A percentile compares a stretch with the other conserved stretches of the same genome.
These are phyloP conservation scores for Porites rus DNA, from an alignment of 92 coral and sea anemone genomes.

Conservation along the genomic window DNA sequence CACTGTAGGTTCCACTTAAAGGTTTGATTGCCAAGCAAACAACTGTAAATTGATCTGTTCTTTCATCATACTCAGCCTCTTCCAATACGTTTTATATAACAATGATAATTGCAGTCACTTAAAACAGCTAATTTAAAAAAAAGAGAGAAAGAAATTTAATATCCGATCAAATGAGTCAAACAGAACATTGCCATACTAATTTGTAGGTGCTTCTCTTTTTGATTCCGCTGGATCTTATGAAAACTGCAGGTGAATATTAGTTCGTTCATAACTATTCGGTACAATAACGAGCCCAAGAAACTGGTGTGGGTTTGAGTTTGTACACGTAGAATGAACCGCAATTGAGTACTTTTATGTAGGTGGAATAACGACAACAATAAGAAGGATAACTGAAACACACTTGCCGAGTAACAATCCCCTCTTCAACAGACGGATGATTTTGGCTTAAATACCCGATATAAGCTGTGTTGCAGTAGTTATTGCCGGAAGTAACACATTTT, in stretches of 20 bases:
- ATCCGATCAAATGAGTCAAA: too few species aligned
- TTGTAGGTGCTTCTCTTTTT: too few species aligned
- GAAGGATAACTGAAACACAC: constrained; percentile 69
- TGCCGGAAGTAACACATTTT: not conserved
- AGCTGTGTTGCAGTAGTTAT: constrained; percentile 50
- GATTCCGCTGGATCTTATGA: not conserved
- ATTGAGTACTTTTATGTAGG: constrained; percentile 69
- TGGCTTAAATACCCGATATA: constrained; percentile 77
- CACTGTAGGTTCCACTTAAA: too few species aligned
- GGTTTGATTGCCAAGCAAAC: too few species aligned
- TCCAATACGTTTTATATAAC: too few species aligned
- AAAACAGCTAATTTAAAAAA: too few species aligned
- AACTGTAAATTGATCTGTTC: too few species aligned
- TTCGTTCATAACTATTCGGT: not conserved
- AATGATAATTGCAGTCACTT: too few species aligned
- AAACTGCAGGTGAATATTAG: not conserved
- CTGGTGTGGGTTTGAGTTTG: constrained; percentile 62
- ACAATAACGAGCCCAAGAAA: constrained; percentile 71
- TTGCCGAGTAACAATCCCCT: constrained; percentile 66
- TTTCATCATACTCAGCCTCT: too few species aligned
- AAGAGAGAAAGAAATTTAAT: too few species aligned
- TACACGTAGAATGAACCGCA: constrained; percentile 83
- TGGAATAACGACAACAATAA: constrained; percentile 46
- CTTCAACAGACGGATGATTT: constrained; percentile 59
- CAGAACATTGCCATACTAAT: too few species aligned